Evolutionary conservation across 2,888 invertebrate genomes (phyloP), one percentile per base, ranked within the genome.

Genomic region (Abscondita cerata): DNA sequence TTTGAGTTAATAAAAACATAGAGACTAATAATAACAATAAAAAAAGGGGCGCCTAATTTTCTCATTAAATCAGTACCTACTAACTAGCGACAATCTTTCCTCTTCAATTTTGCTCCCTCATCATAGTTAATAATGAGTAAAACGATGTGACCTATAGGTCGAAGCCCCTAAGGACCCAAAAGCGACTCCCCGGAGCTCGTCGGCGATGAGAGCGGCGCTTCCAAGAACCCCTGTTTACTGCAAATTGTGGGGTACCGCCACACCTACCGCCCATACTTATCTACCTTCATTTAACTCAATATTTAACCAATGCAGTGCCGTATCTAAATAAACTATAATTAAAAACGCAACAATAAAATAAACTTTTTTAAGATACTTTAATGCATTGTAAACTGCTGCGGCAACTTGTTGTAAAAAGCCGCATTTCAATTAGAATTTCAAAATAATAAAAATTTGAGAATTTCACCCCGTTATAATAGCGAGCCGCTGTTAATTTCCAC

Each of bases 171-270:
- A 52, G 54, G 48, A 40, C 62, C 61, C 57, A 40, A 52, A 36
- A 56, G 62, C 57, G 66, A 60, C 68, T 64, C 64, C 68, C 68
- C 47, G 64, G 66, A 66, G 68, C 62, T 66, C 50, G 59, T 51
- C 55, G 60, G 58, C 59, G 64, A 64, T 64, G 61, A 65, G 57
- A 57, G 58, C 59, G 64, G 57, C 59, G 69, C 67, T 73, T 73
- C 72, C 69, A 70, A 68, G 72, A 73, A 73, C 67, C 70, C 66
- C 68, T 64, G 68, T 72, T 72, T 70, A 70, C 71, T 69, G 70
- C 72, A 72, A 72, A 70, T 71, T 73, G 73, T 68, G 70, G 71
- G 70, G 67, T 68, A 70, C 67, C 57, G 69, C 66, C 72, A 71
- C 73, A 70, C 73, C 72, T 70, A 70, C 71, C 70, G 69, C 72